Evolutionary conservation across 1,140 invertebrate species (phyloP).

Genomic region (Aphelenchoides avenae): DNA sequence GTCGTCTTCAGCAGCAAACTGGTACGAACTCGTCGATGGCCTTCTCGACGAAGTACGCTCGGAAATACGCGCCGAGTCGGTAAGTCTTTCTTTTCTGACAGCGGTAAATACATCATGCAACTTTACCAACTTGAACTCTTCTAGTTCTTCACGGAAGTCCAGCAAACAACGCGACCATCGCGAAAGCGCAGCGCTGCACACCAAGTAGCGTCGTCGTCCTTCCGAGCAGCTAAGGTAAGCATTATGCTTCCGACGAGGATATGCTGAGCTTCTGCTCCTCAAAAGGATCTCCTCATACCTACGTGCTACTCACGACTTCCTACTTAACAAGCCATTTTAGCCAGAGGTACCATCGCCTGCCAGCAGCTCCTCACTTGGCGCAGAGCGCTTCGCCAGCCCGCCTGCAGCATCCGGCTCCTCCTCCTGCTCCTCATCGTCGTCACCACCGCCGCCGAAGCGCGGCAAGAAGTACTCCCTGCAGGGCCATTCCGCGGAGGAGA

Average conservation of each 20-base stretch:
- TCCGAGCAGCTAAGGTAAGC: neutral
- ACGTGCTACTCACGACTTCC: neutral
- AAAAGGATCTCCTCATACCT: neutral
- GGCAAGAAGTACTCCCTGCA: slow-evolving; percentile 44
- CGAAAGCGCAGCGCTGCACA: neutral
- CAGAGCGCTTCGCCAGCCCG: neutral
- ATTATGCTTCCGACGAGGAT: neutral
- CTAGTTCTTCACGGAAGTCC: neutral
- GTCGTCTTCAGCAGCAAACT: slow-evolving; percentile 13
- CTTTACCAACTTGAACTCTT: neutral
- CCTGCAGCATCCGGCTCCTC: slow-evolving; percentile 12
- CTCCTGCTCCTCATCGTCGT: neutral
- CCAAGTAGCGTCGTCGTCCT: neutral
- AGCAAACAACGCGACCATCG: neutral
- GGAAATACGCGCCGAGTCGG: slow-evolving; percentile 33
- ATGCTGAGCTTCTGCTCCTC: neutral
- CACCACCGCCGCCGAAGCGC: slow-evolving; percentile 23
- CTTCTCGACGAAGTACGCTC: slow-evolving; percentile 27
- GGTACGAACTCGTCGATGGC: slow-evolving; percentile 37
- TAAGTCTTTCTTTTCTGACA: neutral
- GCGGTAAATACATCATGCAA: too few relatives aligned
- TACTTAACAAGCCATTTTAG: slow-evolving; percentile 1
- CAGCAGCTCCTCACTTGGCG: slow-evolving; percentile 2
- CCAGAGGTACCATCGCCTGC: slow-evolving; percentile 2
- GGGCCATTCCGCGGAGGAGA: slow-evolving; percentile 32